Evolutionary conservation across 2,113 vertebrate species (phyloP), one percentile per base, ranked within the genome.

Genomic region (Bettongia penicillata): DNA sequence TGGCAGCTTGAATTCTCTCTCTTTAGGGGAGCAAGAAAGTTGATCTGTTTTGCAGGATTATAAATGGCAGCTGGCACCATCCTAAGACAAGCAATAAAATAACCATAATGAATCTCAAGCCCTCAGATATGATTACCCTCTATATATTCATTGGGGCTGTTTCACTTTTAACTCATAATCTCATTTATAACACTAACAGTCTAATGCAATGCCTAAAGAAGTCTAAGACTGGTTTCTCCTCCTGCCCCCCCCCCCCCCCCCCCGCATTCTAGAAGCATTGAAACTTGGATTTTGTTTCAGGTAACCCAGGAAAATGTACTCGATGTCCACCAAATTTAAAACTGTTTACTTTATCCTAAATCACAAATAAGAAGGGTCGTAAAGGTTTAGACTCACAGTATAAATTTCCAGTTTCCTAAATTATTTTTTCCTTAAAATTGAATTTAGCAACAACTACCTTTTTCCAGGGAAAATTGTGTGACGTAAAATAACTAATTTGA

Each of bases 1-100:
- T 52, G 53, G 22, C 51, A 49, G 49, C n/a, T 92, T 43, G 43
- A 12, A 55, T 55, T 47, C 22, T 93, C 3, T 26, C 23, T 90
- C n/a, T 14, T 19, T 84, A 89, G 48, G 22, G 31, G 51, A 90
- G 10, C 91, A 90, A 90, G 52, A 28, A 28, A 90, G 47, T 93
- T 53, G 92, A 22, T 6, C 37, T 92, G 91, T 91, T 90, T 95
- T 49, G 9, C 93, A 47, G 51, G 26, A 57, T 91, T 96, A 51
- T 22, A 84, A 95, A 90, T 31, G 91, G 96, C 93, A 28, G 49
- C n/a, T 57, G 24, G 1, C 24, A 49, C 3, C 95, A 19, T 95
- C 19, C 37, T 53, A 53, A 96, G 3, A 93, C 16, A 26, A 53
- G 43, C 31, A 89, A 6, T 68, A 25, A 84, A 43, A 23, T 23